A percentile compares a stretch with the other conserved stretches of the same genome.
Evolutionary conservation across 2,888 invertebrate species (phyloP).

Genomic region (Plagiodera versicolora): DNA sequence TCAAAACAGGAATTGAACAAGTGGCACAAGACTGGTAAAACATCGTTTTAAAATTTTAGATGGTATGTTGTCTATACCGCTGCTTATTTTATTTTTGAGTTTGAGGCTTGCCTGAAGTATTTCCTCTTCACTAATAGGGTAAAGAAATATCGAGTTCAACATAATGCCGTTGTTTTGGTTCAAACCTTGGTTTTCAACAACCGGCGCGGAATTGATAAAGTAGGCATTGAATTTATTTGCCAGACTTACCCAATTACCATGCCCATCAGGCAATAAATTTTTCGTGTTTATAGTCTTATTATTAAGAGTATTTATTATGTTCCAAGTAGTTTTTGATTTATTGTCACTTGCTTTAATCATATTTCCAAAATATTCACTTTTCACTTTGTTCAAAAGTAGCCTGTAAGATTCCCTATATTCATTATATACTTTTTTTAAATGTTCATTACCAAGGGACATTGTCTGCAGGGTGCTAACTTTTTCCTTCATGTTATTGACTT

Average conservation of each 20-base stretch:
- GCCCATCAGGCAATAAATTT: too few relatives aligned
- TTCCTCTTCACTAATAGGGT: background rate
- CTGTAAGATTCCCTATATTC: too few relatives aligned
- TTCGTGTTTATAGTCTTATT: too few relatives aligned
- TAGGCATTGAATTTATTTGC: background rate
- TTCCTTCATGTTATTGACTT: too few relatives aligned
- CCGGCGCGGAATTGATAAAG: background rate
- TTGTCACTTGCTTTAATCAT: too few relatives aligned
- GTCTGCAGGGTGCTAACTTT: too few relatives aligned
- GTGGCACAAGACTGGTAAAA: background rate
- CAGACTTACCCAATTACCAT: background rate
- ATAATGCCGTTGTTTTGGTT: background rate
- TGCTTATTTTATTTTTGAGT: background rate
- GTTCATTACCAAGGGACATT: too few relatives aligned
- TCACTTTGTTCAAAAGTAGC: too few relatives aligned
- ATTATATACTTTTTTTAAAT: too few relatives aligned
- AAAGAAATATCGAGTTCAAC: background rate
- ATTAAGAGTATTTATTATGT: too few relatives aligned
- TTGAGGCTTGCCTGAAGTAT: background rate
- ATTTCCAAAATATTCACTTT: too few relatives aligned
- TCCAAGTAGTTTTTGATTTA: too few relatives aligned
- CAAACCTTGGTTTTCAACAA: background rate
- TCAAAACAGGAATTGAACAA: conserved; percentile 2
- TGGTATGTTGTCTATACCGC: background rate
- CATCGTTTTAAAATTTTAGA: background rate